Percentiles rank a stretch among this genome's conserved stretches.
These are phyloP conservation scores for Adineta ricciae DNA, from an alignment of 2,888 invertebrate genomes.

Conservation along the genomic window DNA sequence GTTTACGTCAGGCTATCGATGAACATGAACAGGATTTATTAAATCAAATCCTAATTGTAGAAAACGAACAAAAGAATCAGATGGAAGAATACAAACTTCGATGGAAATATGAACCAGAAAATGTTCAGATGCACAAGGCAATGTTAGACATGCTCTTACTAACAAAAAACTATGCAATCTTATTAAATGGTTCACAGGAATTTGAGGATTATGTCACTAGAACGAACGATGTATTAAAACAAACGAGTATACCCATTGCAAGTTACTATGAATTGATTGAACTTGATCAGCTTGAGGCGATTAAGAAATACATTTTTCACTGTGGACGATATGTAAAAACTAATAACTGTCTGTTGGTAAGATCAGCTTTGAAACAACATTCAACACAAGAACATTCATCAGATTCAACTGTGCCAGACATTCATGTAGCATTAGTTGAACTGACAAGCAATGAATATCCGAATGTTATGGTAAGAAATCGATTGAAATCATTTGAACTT, in stretches of 20 bases:
- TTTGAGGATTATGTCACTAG: not conserved
- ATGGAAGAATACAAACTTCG: not conserved
- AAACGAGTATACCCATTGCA: not conserved
- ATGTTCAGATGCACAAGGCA: not conserved
- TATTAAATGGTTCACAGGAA: not conserved
- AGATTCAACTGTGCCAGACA: too few relatives aligned
- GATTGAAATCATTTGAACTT: too few relatives aligned
- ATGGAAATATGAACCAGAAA: not conserved
- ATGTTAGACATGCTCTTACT: not conserved
- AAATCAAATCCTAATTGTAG: not conserved
- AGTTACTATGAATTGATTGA: not conserved
- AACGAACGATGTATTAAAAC: not conserved
- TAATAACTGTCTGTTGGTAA: too few relatives aligned
- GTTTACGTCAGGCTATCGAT: not conserved
- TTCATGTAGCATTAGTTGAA: too few relatives aligned
- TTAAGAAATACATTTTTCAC: not conserved
- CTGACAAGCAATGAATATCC: too few relatives aligned
- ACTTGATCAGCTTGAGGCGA: not conserved
- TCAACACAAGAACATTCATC: too few relatives aligned
- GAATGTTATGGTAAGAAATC: too few relatives aligned
- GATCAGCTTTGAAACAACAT: too few relatives aligned
- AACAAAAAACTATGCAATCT: not conserved
- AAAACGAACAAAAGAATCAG: not conserved
- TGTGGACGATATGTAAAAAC: not conserved
- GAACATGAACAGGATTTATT: not conserved